Percentiles rank a stretch among this genome's conserved stretches.
Conservation (phyloP, 2,797 vertebrate species). For the Decapterus maruadsi region DNA sequence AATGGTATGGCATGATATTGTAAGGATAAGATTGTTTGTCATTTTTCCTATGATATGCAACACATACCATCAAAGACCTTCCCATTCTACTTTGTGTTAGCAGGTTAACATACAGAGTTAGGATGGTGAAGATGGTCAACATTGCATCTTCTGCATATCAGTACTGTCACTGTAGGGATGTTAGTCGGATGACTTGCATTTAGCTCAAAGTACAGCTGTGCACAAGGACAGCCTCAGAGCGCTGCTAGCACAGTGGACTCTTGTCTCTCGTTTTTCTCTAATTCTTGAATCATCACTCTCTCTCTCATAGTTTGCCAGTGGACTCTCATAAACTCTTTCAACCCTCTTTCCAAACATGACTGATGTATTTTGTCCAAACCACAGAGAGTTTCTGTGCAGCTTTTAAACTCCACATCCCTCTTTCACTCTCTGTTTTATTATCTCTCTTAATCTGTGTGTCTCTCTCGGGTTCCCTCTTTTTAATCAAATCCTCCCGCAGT, state of each 20-base stretch:
- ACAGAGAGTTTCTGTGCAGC: conserved; percentile 26
- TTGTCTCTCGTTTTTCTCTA: background rate
- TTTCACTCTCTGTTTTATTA: conserved; percentile 15
- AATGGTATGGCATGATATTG: no score
- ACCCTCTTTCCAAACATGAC: conserved; percentile 14
- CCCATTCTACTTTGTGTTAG: background rate
- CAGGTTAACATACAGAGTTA: background rate
- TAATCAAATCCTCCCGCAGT: conserved; percentile 29
- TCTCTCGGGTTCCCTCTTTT: conserved; percentile 20
- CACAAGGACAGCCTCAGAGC: background rate
- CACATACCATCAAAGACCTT: background rate
- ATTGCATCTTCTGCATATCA: background rate
- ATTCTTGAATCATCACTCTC: background rate
- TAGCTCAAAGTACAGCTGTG: background rate
- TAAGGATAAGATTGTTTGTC: no score
- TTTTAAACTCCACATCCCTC: conserved; percentile 12
- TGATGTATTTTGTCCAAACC: conserved; percentile 28
- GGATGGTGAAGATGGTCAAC: background rate
- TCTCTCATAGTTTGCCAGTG: conserved; percentile 15
- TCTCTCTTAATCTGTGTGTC: conserved; percentile 19
- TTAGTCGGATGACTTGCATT: background rate
- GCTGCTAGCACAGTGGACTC: background rate
- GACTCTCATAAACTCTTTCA: conserved; percentile 13
- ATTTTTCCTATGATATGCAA: background rate
- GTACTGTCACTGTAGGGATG: background rate